These are phyloP conservation scores for Stenopsyche tienmushanensis DNA, from an alignment of 1,140 invertebrate species.

Conservation along the genomic window DNA sequence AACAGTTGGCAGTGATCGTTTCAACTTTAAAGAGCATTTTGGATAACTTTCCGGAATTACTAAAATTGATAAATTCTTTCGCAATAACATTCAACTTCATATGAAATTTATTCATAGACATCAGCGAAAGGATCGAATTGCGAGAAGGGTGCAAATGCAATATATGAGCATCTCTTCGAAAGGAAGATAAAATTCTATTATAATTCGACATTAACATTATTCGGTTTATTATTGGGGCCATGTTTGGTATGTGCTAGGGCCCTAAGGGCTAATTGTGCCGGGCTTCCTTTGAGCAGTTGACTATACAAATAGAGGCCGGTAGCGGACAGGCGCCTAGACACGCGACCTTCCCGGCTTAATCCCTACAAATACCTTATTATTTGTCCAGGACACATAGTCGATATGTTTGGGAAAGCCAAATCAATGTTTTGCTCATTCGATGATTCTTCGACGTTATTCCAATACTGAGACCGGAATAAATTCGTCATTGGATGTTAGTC, in stretches of 20 bases:
- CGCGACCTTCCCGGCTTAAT: conserved; percentile 11
- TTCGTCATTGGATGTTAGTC: background rate
- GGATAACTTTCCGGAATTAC: too few relatives aligned
- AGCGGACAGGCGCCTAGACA: conserved; percentile 15
- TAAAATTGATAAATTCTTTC: too few relatives aligned
- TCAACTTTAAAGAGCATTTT: too few relatives aligned
- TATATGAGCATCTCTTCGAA: background rate
- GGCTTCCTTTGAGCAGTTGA: conserved; percentile 8
- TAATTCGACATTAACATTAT: conserved; percentile 2
- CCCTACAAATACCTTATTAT: conserved; percentile 23
- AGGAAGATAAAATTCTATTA: background rate
- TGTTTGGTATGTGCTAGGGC: background rate
- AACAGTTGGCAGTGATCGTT: too few relatives aligned
- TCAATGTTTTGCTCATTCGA: background rate
- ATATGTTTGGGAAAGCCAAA: conserved; percentile 6
- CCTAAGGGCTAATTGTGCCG: conserved; percentile 2
- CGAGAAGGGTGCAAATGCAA: too few relatives aligned
- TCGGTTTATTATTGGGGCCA: background rate
- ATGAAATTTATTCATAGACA: background rate
- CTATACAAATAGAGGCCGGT: conserved; percentile 11
- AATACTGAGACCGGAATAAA: background rate
- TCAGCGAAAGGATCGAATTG: background rate
- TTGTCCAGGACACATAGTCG: conserved; percentile 1
- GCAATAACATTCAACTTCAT: too few relatives aligned
- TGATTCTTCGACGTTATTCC: background rate